These are phyloP conservation scores for Trematocara zebra DNA, from an alignment of 2,113 vertebrate species.

Conservation along the genomic window DNA sequence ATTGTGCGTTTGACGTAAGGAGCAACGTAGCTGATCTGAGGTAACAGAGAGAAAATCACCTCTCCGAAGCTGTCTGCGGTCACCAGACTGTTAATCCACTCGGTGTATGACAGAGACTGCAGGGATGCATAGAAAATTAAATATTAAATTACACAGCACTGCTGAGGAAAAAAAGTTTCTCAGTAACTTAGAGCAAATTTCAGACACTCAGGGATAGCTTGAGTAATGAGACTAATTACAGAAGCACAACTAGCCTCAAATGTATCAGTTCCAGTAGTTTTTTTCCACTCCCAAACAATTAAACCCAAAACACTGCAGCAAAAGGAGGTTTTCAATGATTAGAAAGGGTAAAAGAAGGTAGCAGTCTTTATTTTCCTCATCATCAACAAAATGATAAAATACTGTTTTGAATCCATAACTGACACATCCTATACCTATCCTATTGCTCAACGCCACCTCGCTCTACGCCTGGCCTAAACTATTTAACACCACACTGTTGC, in stretches of 20 bases:
- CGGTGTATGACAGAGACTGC: conserved; percentile 87
- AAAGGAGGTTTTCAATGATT: neutral
- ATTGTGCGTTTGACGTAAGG: conserved; percentile 75
- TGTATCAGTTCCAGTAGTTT: neutral
- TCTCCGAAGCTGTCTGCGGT: conserved; percentile 82
- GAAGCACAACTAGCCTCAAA: neutral
- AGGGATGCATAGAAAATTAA: neutral
- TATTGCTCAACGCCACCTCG: neutral
- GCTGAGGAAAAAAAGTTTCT: neutral
- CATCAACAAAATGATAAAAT: neutral
- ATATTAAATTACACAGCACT: neutral
- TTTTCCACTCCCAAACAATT: neutral
- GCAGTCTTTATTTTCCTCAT: neutral
- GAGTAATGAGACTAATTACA: neutral
- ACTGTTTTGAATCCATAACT: neutral
- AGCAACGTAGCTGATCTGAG: conserved; percentile 64
- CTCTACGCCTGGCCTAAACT: neutral
- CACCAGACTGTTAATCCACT: conserved; percentile 83
- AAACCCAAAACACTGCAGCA: neutral
- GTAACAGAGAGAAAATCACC: conserved; percentile 79
- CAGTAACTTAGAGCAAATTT: neutral
- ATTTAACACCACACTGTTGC: neutral
- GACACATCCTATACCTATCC: neutral
- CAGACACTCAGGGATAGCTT: neutral
- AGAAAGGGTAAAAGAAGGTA: neutral